These are phyloP conservation scores for Xerus inauris DNA, from an alignment of 2,113 vertebrate genomes.

Conservation along the genomic window DNA sequence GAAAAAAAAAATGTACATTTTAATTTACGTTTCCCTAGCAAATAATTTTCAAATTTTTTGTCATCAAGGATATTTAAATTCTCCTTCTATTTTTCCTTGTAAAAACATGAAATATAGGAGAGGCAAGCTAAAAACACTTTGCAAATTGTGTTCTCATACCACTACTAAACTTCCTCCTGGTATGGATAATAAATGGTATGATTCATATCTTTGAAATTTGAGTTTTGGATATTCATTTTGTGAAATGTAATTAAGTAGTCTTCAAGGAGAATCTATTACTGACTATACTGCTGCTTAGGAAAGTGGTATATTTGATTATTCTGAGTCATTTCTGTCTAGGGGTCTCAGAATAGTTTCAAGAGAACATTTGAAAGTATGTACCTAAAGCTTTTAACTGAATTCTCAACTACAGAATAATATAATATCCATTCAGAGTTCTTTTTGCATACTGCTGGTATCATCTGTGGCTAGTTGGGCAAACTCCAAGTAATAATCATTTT, in stretches of 20 bases:
- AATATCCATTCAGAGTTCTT: not conserved
- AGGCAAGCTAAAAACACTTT: not conserved
- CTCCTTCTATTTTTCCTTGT: not conserved
- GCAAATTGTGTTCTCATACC: not conserved
- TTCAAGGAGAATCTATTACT: slow-evolving; percentile 49
- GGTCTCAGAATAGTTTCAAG: slow-evolving; percentile 28
- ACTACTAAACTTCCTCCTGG: not conserved
- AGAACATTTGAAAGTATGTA: not conserved
- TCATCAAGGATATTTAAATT: slow-evolving; percentile 3
- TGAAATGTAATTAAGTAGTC: not conserved
- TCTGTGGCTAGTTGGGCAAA: not conserved
- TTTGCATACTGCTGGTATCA: not conserved
- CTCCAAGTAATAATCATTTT: not conserved
- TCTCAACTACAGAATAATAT: not conserved
- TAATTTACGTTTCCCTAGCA: slow-evolving; percentile 68
- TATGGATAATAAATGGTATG: not conserved
- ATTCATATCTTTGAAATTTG: slow-evolving; percentile 19
- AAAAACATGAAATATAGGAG: not conserved
- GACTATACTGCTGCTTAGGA: not conserved
- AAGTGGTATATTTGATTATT: slow-evolving; percentile 7
- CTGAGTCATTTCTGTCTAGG: slow-evolving; percentile 14
- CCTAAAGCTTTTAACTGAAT: slow-evolving; percentile 39
- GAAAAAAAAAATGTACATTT: slow-evolving; percentile 76
- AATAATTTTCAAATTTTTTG: slow-evolving; percentile 48
- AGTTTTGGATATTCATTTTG: not conserved